Evolutionary conservation across 2,888 invertebrate genomes (phyloP), one percentile per base, ranked within the genome.

Genomic region (Tinea trinotella): DNA sequence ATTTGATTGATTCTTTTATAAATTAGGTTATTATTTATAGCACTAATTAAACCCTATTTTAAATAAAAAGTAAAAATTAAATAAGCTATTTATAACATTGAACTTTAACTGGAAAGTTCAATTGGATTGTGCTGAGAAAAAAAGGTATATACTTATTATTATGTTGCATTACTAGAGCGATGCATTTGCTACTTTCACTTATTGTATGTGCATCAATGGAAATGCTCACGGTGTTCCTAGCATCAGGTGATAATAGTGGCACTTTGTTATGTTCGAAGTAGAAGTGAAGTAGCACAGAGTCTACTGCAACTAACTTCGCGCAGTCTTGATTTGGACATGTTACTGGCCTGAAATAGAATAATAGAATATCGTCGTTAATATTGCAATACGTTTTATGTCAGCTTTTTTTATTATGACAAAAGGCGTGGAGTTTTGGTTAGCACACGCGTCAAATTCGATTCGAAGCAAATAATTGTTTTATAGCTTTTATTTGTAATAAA

Each of bases 221-320:
- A 12, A 53, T 20, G 20, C 34, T 40, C 20, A 53, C 6, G 20
- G 40, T 6, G 40, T 24, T 22, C 12, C 46, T 46, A 22, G 19
- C 7, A 40, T 57, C 56, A 35, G 52, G 36, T 36, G 12, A 35
- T 35, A 58, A 52, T 54, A 52, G 52, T 17, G 81, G 79, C 0
- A 86, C 68, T 64, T 84, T 84, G 1, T 87, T 77, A 63, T 89
- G 89, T 60, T 89, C 89, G 60, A 88, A 88, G 56, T 82, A 70
- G 58, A 89, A 89, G 64, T 89, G 89, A 46, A 80, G 74, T 12
- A 81, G 74, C 2, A 89, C 64, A 0, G 88, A 82, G 22, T 86
- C 82, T 48, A 86, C 73, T 0, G 88, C 87, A 3, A 89, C 79
- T 55, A 81, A 87, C 57, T 85, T 84, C 3, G 74, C 71, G 60